phyloP scores from a whole-genome alignment of 2,797 vertebrate species.

The Urophycis tenuis region DNA sequence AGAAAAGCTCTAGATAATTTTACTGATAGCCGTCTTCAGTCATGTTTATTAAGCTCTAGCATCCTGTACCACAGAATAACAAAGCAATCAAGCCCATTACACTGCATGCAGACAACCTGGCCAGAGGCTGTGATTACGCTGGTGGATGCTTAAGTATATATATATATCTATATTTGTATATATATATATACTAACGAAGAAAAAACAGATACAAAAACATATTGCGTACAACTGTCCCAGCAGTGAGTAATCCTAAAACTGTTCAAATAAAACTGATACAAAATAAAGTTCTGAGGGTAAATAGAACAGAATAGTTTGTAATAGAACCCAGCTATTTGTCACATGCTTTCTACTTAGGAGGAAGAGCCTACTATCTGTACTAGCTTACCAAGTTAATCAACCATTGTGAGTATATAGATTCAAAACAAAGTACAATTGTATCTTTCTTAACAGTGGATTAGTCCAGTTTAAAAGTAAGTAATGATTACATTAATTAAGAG shows the following conservation, averaged over 20 bases:
- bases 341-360: conserved; percentile 69
- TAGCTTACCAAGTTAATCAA: conserved; percentile 61
- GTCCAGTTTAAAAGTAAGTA: conserved; percentile 75
- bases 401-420: conserved; percentile 66
- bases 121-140: conserved; percentile 75
- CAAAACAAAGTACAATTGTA: conserved; percentile 32
- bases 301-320: conserved; percentile 84
- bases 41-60: conserved; percentile 56
- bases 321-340: conserved; percentile 98
- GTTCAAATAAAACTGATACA: conserved; percentile 74
- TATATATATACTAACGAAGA: conserved; percentile 40
- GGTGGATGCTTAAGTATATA: conserved; percentile 66
- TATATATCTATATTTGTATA: conserved; percentile 8
- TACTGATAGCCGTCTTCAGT: conserved; percentile 54
- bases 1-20: conserved; percentile 51
- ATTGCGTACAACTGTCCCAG: conserved; percentile 97
- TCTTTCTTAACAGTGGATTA: conserved; percentile 58
- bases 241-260: conserved; percentile 91
- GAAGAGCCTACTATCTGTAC: conserved; percentile 43
- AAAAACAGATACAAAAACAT: conserved; percentile 68
- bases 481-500: conserved; percentile 53
- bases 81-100: conserved; percentile 45
- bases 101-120: conserved; percentile 72
- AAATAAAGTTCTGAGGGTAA: conserved; percentile 86
- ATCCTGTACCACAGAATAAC: conserved; percentile 62